Evolutionary conservation across 2,888 invertebrate genomes (phyloP), one percentile per base, ranked within the genome.

Genomic region (Siphonodentalium dalli): DNA sequence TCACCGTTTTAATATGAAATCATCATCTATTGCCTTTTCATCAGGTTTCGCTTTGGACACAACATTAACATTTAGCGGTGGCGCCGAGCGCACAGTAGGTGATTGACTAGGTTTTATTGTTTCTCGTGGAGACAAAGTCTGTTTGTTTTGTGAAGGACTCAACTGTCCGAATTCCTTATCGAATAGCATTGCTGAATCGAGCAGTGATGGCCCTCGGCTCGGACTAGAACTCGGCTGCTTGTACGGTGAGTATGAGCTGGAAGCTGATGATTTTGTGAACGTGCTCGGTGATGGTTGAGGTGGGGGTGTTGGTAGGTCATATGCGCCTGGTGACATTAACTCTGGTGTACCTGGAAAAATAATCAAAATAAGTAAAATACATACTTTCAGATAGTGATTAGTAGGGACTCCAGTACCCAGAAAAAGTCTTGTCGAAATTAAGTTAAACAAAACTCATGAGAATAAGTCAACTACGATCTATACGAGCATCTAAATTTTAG

Each of bases 271-370:
- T 2, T 69, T 67, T 13, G 60, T 47, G 60, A 71, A 72, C 6
- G 75, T 74, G 43, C 75, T 71, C 6, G 75, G 75, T 21, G 75
- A 75, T 21, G 75, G 75, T 52, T 74, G 74, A 21, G 75, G 75
- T 11, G 75, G 75, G 28, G 75, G 75, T 1, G 75, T 75, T 6
- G 75, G 75, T 11, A 70, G 72, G 43, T 75, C 75, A 49, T 61
- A 68, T 51, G 70, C 69, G 3, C 69, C 64, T 6, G 75, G 75
- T 9, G 75, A 75, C 49, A 75, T 46, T 74, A 75, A 74, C 59
- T 75, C 75, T 26, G 75, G 75, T 9, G 74, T 75, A 20, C 73
- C 75, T 75, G 57, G 6, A 52, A 53, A 13, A 33, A 9, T 5
- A 27, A 7, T 23, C 0, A 29, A 13, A 41, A 27, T 11, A 13